Conservation (phyloP, 2,113 vertebrate species). For the Hucho hucho region DNA sequence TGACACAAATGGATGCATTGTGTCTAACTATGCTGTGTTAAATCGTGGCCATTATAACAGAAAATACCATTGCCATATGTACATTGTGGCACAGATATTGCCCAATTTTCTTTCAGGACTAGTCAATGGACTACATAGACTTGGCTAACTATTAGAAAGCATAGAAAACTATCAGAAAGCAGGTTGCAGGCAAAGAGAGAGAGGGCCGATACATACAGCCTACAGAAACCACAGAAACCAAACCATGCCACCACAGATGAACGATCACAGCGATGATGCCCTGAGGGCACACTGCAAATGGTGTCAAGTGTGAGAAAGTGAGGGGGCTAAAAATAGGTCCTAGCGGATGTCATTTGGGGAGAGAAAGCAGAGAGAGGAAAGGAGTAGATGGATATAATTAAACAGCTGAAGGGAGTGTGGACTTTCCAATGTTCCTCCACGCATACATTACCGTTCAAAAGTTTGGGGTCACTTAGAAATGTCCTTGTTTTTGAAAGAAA, state of each 20-base stretch:
- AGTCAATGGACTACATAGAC: background rate
- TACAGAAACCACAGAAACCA: too few relatives aligned
- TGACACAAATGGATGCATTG: too few relatives aligned
- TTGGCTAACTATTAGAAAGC: background rate
- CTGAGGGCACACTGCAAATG: background rate
- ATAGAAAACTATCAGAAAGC: background rate
- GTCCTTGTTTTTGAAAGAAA: too few relatives aligned
- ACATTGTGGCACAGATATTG: too few relatives aligned
- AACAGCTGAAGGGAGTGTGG: too few relatives aligned
- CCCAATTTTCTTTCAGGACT: background rate
- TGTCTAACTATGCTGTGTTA: too few relatives aligned
- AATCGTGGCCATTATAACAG: too few relatives aligned
- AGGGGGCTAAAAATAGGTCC: conserved; percentile 50
- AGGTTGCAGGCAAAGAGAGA: background rate
- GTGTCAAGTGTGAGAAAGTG: conserved; percentile 33
- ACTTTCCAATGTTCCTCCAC: too few relatives aligned
- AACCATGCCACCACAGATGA: background rate
- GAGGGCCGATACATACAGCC: background rate
- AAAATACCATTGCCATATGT: too few relatives aligned
- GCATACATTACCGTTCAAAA: too few relatives aligned
- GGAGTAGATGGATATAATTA: background rate
- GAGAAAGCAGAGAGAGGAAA: background rate
- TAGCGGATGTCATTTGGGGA: background rate
- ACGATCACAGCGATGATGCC: background rate
- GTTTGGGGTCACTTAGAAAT: too few relatives aligned